A percentile compares a stretch with the other conserved stretches of the same genome.
Evolutionary conservation across 2,113 vertebrate genomes (phyloP).

Genomic region (Dolichallabes microphthalmus): DNA sequence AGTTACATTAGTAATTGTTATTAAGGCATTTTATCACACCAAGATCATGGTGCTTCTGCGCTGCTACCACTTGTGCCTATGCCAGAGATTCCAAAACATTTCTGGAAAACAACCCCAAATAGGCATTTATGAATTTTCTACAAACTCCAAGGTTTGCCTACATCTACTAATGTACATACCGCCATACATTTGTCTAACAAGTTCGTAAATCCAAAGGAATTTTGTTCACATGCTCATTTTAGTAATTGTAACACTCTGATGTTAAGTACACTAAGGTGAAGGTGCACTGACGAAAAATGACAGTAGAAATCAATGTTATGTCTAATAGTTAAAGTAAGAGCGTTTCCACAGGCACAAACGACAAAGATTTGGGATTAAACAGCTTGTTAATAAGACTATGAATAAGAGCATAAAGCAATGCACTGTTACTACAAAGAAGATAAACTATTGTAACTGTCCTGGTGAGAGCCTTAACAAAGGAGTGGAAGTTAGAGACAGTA

Average conservation of each 20-base stretch:
- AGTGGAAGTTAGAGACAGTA: too few species aligned
- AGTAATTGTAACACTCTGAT: not conserved
- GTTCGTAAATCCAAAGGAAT: not conserved
- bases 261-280: too few species aligned
- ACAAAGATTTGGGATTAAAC: too few species aligned
- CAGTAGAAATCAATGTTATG: not conserved
- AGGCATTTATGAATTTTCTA: not conserved
- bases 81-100: not conserved
- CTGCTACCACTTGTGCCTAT: not conserved
- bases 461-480: too few species aligned
- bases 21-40: not conserved
- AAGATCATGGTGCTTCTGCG: not conserved
- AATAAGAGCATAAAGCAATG: too few species aligned
- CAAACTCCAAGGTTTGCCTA: not conserved
- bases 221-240: not conserved
- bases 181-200: too few species aligned
- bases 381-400: too few species aligned
- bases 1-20: not conserved
- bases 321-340: too few species aligned
- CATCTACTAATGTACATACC: not conserved
- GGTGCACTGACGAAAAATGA: too few species aligned
- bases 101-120: not conserved
- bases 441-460: too few species aligned
- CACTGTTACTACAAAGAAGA: too few species aligned
- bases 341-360: too few species aligned